Evolutionary conservation across 2,888 invertebrate genomes (phyloP), one percentile per base, ranked within the genome.

Genomic region (Nomada flava): DNA sequence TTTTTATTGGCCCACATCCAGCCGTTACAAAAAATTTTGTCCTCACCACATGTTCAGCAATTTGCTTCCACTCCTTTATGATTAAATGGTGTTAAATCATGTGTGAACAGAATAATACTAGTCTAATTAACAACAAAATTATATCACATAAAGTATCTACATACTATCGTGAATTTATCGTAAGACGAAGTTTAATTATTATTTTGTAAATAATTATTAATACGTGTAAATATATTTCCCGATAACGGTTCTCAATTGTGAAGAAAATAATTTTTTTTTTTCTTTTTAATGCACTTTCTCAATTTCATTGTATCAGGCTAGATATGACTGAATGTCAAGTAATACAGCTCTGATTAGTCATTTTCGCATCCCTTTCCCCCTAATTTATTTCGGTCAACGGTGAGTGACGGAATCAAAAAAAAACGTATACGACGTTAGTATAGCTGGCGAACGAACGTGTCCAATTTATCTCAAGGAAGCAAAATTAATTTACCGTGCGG

Each of bases 1-100:
- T 89, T 91, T 92, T 91, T 92, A 92, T 91, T 92, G 90, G 87
- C 90, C 89, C 89, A 89, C 88, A 91, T 89, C 86, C 86, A 91
- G 91, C 89, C 90, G 76, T 91, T 91, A 91, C 87, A 89, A 79
- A 83, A 83, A 88, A 87, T 82, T 88, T 87, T 74, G 47, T 63
- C 47, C 62, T 83, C 70, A 55, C 70, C 79, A 63, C 13, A 75
- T 73, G 65, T 77, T 73, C 86, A 87, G 77, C 79, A 87, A 87
- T 84, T 90, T 90, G 80, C 77, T 83, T 86, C 76, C 62, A 50
- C 82, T 79, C 60, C 47, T 78, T 76, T 55, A 73, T 67, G 72
- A 82, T 85, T 77, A 74, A 82, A 74, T 81, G 83, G 88, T 68
- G 68, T 73, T 84, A 82, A 86, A 82, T 82, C 53, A 85, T 76